A percentile compares a stretch with the other conserved stretches of the same genome.
phyloP scores from a whole-genome alignment of 1,140 invertebrate species.

The Mesaphorura yosii region DNA sequence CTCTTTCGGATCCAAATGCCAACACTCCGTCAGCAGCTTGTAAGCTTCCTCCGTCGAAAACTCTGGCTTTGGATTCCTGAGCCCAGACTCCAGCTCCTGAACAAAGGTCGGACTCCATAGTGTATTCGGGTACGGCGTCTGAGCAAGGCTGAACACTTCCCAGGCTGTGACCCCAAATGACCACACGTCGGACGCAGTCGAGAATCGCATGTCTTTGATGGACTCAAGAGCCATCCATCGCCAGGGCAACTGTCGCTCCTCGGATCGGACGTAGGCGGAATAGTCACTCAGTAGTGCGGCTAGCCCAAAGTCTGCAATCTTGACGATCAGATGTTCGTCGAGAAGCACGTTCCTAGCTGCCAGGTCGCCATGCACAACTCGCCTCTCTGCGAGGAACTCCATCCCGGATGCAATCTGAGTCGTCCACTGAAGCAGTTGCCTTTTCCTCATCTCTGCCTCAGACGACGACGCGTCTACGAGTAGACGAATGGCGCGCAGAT shows the following conservation, averaged over 20 bases:
- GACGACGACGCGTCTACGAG: no score
- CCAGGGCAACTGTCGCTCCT: conserved; percentile 16
- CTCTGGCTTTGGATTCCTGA: no score
- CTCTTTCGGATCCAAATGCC: no score
- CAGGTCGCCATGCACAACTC: conserved; percentile 7
- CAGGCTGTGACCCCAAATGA: conserved; percentile 40
- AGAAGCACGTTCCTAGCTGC: conserved; percentile 5
- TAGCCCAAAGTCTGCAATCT: conserved; percentile 12
- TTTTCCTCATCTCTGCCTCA: background rate
- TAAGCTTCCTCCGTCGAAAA: no score
- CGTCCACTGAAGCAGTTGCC: no score
- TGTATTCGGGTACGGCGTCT: background rate
- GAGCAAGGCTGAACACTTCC: conserved; percentile 11
- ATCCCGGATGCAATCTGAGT: conserved; percentile 5
- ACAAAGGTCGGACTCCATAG: background rate
- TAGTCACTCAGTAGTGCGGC: no score
- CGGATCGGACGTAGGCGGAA: no score
- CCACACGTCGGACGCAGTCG: conserved; percentile 41
- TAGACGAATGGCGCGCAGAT: no score
- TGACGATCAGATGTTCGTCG: background rate
- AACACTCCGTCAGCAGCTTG: no score
- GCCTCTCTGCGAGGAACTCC: background rate
- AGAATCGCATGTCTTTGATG: conserved; percentile 15
- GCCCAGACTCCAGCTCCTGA: no score
- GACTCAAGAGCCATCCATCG: conserved; percentile 11